phyloP scores from a whole-genome alignment of 2,888 invertebrate species.

The Cloeon dipterum region DNA sequence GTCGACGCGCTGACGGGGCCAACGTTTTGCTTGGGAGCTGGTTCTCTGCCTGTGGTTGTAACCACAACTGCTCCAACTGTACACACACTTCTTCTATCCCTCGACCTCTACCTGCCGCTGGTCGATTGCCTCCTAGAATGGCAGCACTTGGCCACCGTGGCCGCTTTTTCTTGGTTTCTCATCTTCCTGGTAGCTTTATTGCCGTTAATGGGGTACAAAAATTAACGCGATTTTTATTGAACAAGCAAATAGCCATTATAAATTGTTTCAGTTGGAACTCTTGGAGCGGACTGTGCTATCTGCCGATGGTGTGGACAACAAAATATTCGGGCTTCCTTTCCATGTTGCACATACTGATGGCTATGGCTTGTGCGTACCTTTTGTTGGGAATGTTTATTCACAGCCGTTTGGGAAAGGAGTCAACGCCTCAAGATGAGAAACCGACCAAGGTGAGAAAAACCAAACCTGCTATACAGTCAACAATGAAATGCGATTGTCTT shows the following conservation, averaged over 20 bases:
- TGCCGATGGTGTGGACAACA: background rate
- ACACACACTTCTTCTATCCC: background rate
- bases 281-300: background rate
- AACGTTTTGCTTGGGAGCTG: background rate
- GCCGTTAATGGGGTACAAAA: background rate
- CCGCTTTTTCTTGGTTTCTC: background rate
- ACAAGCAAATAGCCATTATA: no score
- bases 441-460: no score
- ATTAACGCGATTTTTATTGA: no score
- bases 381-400: background rate
- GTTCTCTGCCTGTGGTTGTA: background rate
- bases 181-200: background rate
- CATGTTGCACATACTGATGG: background rate
- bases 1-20: background rate
- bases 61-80: background rate
- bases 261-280: no score
- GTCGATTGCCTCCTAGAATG: background rate
- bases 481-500: no score
- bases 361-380: conserved; percentile 1
- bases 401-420: background rate
- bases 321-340: background rate
- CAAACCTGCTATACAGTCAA: no score
- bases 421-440: background rate
- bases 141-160: background rate
- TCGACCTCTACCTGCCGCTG: background rate